Conservation (phyloP, 2,888 invertebrate species). For the Chrysolina haemoptera region DNA sequence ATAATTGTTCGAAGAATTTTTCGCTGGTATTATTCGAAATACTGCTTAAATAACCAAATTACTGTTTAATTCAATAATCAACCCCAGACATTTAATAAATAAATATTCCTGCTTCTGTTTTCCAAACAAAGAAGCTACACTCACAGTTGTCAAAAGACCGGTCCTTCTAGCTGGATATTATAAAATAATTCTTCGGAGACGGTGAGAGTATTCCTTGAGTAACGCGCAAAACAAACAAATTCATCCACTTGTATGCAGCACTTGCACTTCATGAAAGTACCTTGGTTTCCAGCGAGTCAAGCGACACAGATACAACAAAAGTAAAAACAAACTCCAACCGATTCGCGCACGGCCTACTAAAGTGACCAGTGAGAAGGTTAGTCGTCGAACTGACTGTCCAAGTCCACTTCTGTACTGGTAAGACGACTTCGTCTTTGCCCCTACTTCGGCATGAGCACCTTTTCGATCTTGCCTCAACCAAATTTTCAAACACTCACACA, state of each 20-base stretch:
- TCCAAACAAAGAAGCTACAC: background rate
- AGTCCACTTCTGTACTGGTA: slow-evolving; percentile 30
- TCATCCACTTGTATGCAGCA: slow-evolving; percentile 43
- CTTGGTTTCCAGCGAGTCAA: slow-evolving; percentile 39
- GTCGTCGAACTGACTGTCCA: slow-evolving; percentile 37
- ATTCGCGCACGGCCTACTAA: slow-evolving; percentile 31
- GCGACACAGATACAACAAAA: slow-evolving; percentile 34
- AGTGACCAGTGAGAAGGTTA: slow-evolving; percentile 36
- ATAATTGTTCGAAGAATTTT: no score
- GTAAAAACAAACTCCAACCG: slow-evolving; percentile 30
- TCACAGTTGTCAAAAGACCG: slow-evolving; percentile 6
- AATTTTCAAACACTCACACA: slow-evolving; percentile 17
- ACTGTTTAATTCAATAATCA: background rate
- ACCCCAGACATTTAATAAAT: background rate
- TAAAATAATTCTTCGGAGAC: background rate
- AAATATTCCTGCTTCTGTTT: background rate
- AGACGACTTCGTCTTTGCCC: slow-evolving; percentile 35
- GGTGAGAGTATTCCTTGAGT: slow-evolving; percentile 33
- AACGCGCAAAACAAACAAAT: slow-evolving; percentile 35
- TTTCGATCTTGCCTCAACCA: slow-evolving; percentile 27
- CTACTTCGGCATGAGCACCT: slow-evolving; percentile 30
- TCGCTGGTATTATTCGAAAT: background rate
- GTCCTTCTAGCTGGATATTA: background rate
- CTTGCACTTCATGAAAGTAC: slow-evolving; percentile 43
- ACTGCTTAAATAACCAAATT: background rate